Conservation (phyloP, 2,888 invertebrate genomes). For the Argynnis bischoffii region DNA sequence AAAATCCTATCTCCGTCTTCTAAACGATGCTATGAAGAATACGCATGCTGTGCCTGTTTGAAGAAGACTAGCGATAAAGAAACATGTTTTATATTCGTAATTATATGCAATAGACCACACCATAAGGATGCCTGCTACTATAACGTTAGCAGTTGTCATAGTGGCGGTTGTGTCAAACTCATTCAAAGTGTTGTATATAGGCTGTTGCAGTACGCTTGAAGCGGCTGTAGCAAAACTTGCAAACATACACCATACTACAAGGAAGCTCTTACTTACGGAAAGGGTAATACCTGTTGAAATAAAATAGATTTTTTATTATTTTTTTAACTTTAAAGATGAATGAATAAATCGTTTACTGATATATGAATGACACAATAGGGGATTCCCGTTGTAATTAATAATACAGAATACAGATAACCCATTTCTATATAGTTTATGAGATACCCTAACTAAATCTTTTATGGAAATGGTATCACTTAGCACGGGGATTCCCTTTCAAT, state of each 20-base stretch:
- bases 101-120: conserved; percentile 64
- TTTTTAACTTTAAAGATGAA: no score
- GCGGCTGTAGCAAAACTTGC: conserved; percentile 70
- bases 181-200: conserved; percentile 69
- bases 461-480: no score
- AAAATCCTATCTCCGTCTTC: conserved; percentile 57
- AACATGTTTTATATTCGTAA: conserved; percentile 67
- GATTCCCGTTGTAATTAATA: no score
- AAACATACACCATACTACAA: conserved; percentile 73
- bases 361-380: no score
- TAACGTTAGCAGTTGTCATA: conserved; percentile 65
- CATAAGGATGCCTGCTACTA: conserved; percentile 65
- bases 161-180: conserved; percentile 76
- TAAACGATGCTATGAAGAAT: conserved; percentile 67
- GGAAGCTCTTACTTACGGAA: conserved; percentile 60
- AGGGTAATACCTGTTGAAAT: conserved; percentile 63
- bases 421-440: no score
- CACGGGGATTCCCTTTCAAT: not conserved
- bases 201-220: conserved; percentile 66
- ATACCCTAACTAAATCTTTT: no score
- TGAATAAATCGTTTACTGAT: no score
- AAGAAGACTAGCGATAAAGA: conserved; percentile 64
- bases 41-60: conserved; percentile 63
- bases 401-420: no score
- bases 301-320: not conserved